Conservation (phyloP, 2,113 vertebrate genomes). For the Strigops habroptila region DNA sequence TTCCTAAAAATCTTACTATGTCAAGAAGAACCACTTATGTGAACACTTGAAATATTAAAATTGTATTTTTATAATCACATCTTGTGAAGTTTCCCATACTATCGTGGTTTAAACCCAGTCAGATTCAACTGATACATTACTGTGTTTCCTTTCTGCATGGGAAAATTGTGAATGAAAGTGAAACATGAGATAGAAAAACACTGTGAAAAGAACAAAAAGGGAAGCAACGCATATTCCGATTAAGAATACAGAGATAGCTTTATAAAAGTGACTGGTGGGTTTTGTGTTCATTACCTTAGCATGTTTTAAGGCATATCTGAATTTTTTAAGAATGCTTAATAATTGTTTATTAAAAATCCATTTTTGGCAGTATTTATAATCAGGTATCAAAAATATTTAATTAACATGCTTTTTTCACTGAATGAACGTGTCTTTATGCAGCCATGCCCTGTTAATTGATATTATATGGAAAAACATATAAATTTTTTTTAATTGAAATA, state of each 20-base stretch:
- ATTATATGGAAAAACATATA: background rate
- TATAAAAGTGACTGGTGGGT: background rate
- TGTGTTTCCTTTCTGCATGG: background rate
- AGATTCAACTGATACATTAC: background rate
- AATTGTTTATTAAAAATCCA: background rate
- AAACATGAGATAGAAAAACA: background rate
- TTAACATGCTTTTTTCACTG: background rate
- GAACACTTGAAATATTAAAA: background rate
- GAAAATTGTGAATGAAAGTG: background rate
- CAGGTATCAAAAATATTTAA: rapidly evolving
- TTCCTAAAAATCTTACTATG: background rate
- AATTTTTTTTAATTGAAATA: background rate
- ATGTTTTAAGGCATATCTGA: background rate
- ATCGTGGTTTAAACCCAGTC: background rate
- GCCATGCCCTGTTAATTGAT: background rate
- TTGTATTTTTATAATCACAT: background rate
- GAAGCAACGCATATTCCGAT: background rate
- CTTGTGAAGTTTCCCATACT: background rate
- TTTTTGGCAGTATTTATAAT: background rate
- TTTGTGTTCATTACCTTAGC: background rate
- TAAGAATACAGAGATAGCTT: background rate
- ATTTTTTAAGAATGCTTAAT: background rate
- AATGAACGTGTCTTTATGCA: background rate
- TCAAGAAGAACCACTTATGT: background rate
- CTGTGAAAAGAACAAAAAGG: background rate